phyloP scores from a whole-genome alignment of 2,113 vertebrate genomes.

The Corythornis vintsioides region DNA sequence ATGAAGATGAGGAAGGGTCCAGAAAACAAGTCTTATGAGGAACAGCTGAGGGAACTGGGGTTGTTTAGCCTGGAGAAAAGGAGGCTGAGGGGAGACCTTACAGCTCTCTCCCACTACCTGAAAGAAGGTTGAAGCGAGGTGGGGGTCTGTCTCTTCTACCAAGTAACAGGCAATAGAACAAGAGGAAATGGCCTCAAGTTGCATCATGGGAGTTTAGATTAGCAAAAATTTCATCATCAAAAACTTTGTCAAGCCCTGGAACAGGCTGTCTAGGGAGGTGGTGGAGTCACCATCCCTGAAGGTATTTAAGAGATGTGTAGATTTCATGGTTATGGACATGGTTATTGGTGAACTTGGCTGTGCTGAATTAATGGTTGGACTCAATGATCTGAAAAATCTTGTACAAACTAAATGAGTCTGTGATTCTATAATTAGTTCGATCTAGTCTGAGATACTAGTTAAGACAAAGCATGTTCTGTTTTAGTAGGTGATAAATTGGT shows the following conservation, averaged over 20 bases:
- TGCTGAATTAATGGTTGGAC: background rate
- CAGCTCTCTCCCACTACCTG: background rate
- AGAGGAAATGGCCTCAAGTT: background rate
- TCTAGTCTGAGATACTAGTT: background rate
- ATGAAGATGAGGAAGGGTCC: background rate
- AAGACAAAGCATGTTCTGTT: background rate
- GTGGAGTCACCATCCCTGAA: background rate
- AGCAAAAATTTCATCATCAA: background rate
- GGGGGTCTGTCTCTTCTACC: background rate
- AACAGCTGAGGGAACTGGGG: background rate
- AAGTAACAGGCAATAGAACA: background rate
- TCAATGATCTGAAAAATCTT: background rate
- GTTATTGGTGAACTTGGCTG: background rate
- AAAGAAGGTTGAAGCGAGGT: background rate
- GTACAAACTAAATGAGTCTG: background rate
- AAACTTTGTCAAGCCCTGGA: background rate
- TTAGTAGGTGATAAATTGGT: background rate
- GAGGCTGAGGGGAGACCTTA: background rate
- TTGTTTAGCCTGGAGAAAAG: background rate
- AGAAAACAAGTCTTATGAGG: background rate
- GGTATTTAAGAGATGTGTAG: background rate
- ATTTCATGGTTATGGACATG: background rate
- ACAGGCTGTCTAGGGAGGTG: background rate
- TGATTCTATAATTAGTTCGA: background rate
- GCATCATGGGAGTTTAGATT: background rate